Base-by-base conservation (phyloP, 1,140 invertebrate genomes). In the Antheraea mylitta region DNA sequence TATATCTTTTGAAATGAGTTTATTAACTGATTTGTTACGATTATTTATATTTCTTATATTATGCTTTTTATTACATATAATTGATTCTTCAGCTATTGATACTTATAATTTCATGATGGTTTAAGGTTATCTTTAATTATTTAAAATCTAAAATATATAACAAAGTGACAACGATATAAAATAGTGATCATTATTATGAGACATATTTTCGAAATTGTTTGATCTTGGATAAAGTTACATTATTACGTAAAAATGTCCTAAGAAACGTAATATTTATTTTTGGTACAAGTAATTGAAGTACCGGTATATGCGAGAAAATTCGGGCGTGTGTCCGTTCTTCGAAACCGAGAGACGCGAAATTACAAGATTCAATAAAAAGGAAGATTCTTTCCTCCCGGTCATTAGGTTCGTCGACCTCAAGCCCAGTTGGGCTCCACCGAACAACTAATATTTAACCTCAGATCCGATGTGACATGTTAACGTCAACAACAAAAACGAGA, bases 261-360 rank as follows among this genome's bases (percentile, higher is more conserved):
- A 77, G 65, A 71, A 74, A 62, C 69, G 74, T 75, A 76, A 80
- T 72, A 74, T 83, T 81, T 85, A 84, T 82, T 84, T 84, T 76
- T 67, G 73, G 70, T 72, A 13, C 73, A 22, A 70, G 69, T 75
- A 75, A 80, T 75, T 82, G 77, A 85, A 71, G 80, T 89, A 87
- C 80, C 87, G 86, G 86, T 88, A 89, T 78, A 74, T 77, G 71
- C 60, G 30, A 42, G 75, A 79, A 85, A 79, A 76, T 74, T 78
- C 74, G 76, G 72, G 75, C 75, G 75, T 76, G 72, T 70, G 78
- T 75, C 70, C 78, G 79, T 87, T 87, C 79, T 78, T 83, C 83
- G 82, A 86, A 89, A 76, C 71, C 80, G 78, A 74, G 75, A 76
- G 72, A 81, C 85, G 79, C 80, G 38, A 80, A 87, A 83, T 77